A percentile compares a stretch with the other conserved stretches of the same genome.
Evolutionary conservation across 1,140 invertebrate species (phyloP).

Genomic region (Pissodes strobi): DNA sequence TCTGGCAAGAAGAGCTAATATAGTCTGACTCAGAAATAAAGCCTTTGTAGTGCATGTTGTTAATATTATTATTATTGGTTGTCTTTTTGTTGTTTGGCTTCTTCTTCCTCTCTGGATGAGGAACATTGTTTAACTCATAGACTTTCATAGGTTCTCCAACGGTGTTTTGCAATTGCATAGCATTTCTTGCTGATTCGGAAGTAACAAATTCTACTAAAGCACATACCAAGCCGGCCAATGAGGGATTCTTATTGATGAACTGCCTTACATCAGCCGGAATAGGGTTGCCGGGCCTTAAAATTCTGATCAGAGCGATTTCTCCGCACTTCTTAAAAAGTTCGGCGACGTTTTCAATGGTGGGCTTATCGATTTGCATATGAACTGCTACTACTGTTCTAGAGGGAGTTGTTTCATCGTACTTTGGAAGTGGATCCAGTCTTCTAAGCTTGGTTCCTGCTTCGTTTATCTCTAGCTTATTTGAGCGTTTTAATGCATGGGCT

Average conservation of each 20-base stretch:
- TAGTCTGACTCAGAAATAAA: slow-evolving; percentile 43
- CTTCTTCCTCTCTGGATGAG: slow-evolving; percentile 63
- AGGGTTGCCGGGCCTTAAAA: slow-evolving; percentile 83
- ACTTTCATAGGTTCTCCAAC: slow-evolving; percentile 55
- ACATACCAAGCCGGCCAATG: slow-evolving; percentile 80
- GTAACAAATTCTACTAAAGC: slow-evolving; percentile 89
- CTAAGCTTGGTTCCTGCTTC: slow-evolving; percentile 89
- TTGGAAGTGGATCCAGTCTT: slow-evolving; percentile 80
- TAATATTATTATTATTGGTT: slow-evolving; percentile 45
- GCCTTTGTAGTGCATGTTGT: slow-evolving; percentile 28
- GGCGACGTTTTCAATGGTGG: slow-evolving; percentile 85
- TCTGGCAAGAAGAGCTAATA: slow-evolving; percentile 65
- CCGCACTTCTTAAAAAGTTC: slow-evolving; percentile 85
- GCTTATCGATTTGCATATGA: slow-evolving; percentile 79
- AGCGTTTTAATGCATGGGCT: slow-evolving; percentile 77
- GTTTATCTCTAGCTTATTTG: slow-evolving; percentile 86
- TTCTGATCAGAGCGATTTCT: slow-evolving; percentile 84
- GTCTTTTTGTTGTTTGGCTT: slow-evolving; percentile 57
- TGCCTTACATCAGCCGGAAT: slow-evolving; percentile 86
- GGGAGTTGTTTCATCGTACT: slow-evolving; percentile 87
- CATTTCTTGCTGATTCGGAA: slow-evolving; percentile 80
- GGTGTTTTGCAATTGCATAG: slow-evolving; percentile 63
- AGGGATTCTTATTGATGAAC: slow-evolving; percentile 88
- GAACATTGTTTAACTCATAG: slow-evolving; percentile 63
- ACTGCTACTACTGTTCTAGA: slow-evolving; percentile 89